Evolutionary conservation across 1,140 invertebrate species (phyloP), one percentile per base, ranked within the genome.

Genomic region (Anadara kagoshimensis): DNA sequence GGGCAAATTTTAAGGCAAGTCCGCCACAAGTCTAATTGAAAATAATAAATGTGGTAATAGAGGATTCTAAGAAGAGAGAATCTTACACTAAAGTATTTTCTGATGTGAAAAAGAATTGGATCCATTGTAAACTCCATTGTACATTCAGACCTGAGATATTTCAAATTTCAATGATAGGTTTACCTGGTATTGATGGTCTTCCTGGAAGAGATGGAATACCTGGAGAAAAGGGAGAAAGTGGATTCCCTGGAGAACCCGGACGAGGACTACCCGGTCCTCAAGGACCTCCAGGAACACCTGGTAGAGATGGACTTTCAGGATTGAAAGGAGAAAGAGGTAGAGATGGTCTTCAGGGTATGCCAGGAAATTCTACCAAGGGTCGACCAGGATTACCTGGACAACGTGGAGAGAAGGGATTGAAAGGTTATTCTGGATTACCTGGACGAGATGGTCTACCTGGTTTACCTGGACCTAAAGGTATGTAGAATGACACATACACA

Each of bases 391-490:
- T 69, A 47, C 69, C 75, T 44, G 75, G 75, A 54, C 63, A 73
- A 22, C 81, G 82, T 45, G 84, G 84, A 57, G 71, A 81, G 5
- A 84, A 79, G 49, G 84, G 84, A 63, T 63, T 72, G 18, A 20
- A 61, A 56, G 84, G 84, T 16, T 80, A 76, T 41, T 43, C 69
- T 57, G 83, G 83, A 65, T 61, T 76, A 12, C 44, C 67, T 58
- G 86, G 86, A 57, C 71, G 78, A 29, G 78, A 80, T 59, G 86
- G 86, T 41, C 29, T 68, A 45, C 77, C 80, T 57, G 85, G 85
- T 75, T 1, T 79, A 1, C 78, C 78, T 59, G 85, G 85, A 54
- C 29, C 44, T 4, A 83, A 84, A 78, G 85, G 85, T 78, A 64
- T 73, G 65, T 65, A 1, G n/a, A n/a, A n/a, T 36, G 29, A 36